phyloP scores from a whole-genome alignment of 2,113 vertebrate species.

The Psammodynastes pulverulentus region DNA sequence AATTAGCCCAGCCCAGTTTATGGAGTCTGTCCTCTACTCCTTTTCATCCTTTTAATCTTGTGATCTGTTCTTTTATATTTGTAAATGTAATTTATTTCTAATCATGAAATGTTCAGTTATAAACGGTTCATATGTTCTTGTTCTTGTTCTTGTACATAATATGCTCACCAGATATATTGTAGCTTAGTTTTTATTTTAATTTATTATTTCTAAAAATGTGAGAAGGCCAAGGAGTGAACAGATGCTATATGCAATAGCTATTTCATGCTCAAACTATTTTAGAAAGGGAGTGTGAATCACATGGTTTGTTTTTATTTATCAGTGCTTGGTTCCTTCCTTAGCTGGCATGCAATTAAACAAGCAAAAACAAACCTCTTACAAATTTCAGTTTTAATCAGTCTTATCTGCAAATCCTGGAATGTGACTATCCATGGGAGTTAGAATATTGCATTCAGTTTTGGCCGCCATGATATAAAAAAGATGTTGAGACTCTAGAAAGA shows the following conservation, averaged over 20 bases:
- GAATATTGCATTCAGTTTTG: not conserved
- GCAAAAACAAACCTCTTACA: not conserved
- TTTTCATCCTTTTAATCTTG: not conserved
- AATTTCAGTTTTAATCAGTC: not conserved
- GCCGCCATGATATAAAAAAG: not conserved
- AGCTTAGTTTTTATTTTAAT: not conserved
- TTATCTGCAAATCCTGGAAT: not conserved
- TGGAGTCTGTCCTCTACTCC: not conserved
- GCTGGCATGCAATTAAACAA: not conserved
- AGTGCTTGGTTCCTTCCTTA: not conserved
- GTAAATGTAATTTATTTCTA: not conserved
- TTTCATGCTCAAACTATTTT: not conserved
- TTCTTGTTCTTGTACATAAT: not conserved
- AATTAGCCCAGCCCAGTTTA: not conserved
- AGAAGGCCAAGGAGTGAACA: not conserved
- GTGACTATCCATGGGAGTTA: not conserved
- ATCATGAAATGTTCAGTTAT: not conserved
- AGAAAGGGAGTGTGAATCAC: not conserved
- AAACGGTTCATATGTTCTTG: not conserved
- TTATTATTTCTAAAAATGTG: not conserved
- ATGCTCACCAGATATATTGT: not conserved
- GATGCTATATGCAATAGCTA: not conserved
- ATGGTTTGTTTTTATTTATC: not conserved
- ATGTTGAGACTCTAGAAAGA: not conserved
- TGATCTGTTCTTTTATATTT: not conserved